Conservation (phyloP, 2,888 invertebrate species). For the Sminthurides aquaticus region DNA sequence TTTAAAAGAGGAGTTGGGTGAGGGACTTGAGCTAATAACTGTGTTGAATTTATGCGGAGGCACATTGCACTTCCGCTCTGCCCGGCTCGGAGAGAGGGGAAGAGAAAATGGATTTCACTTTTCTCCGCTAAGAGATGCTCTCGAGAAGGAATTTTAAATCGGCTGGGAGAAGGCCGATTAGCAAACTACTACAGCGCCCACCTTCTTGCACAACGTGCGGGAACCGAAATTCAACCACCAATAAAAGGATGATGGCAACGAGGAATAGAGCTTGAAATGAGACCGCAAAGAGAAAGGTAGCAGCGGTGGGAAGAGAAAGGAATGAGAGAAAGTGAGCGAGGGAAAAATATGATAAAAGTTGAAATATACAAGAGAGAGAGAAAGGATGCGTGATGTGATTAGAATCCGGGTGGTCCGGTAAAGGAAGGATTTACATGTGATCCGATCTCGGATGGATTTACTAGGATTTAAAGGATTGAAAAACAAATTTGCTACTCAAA, state of each 20-base stretch:
- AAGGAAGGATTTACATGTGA: not conserved
- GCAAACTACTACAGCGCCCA: not conserved
- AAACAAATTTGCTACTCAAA: not conserved
- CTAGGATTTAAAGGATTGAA: not conserved
- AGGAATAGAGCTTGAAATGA: too few species aligned
- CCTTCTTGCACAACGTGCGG: too few species aligned
- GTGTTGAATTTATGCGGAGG: constrained; percentile 3
- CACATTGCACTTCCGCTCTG: not conserved
- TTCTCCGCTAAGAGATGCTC: not conserved
- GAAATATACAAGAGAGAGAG: too few species aligned
- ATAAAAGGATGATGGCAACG: not conserved
- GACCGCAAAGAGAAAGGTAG: too few species aligned
- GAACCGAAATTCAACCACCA: too few species aligned
- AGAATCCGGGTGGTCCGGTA: not conserved
- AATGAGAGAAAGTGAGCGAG: too few species aligned
- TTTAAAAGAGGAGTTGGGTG: not conserved
- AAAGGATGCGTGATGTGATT: too few species aligned
- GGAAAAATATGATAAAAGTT: too few species aligned
- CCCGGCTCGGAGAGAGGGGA: not conserved
- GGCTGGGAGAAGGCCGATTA: not conserved
- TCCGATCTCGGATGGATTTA: not conserved
- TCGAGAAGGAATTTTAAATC: not conserved
- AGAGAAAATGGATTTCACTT: constrained; percentile 1
- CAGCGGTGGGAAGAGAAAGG: too few species aligned
- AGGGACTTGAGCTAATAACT: not conserved